Evolutionary conservation across 2,797 vertebrate species (phyloP), one percentile per base, ranked within the genome.

Genomic region (Poecilia picta): DNA sequence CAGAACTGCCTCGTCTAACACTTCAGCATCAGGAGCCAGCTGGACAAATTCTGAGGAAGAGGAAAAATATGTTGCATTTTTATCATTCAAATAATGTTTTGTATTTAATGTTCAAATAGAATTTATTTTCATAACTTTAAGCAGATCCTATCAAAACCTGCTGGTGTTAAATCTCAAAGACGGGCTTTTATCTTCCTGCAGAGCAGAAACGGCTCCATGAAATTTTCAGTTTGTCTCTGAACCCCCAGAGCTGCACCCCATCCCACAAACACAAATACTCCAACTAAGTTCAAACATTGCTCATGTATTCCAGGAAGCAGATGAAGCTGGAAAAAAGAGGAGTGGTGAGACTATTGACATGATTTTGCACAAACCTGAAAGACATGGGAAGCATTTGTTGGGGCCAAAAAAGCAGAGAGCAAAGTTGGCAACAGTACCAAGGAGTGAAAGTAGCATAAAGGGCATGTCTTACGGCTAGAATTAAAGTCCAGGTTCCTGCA

Each of bases 281-380:
- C 43, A 57, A 76, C 81, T 80, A 81, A 80, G 82, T 86, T 81
- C 86, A 89, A 87, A 89, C 89, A 23, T 92, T 86, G 91, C 92
- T 95, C 92, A 91, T 89, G 84, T 88, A 83, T 82, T 86, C 73
- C 79, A 77, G 81, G 81, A 86, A 86, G 85, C 82, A 78, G 81
- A 83, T 79, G 78, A 85, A 84, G 87, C 79, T 89, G 76, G 76
- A 55, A 55, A 80, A 76, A 55, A 46, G 62, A 72, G 55, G 81
- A 70, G 87, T 70, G 82, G 82, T 77, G 83, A 91, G 93, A 96
- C 95, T 89, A 91, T 90, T 94, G 88, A 96, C 94, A 95, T 95
- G 92, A 97, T 97, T 96, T 97, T 97, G 97, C 97, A 97, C 97
- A 96, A 93, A 96, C 95, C 95, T 95, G 92, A 96, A 87, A 95